A percentile compares a stretch with the other conserved stretches of the same genome.
Conservation (phyloP, 2,888 invertebrate genomes). For the Athalia cordata region DNA sequence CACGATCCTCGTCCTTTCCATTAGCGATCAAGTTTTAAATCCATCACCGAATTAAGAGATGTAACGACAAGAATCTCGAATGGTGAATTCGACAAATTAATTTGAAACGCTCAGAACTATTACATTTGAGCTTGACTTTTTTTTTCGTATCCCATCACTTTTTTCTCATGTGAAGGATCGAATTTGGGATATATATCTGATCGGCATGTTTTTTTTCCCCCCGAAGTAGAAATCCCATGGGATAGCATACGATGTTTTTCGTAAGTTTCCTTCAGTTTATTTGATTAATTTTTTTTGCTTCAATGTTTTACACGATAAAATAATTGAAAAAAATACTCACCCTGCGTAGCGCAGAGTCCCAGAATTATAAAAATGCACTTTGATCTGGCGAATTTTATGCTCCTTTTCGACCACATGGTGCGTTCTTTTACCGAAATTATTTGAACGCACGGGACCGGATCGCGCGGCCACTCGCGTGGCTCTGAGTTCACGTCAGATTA, state of each 20-base stretch:
- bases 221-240: no score
- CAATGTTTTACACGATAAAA: neutral
- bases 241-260: neutral
- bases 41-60: no score
- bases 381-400: constrained; percentile 48
- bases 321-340: constrained; percentile 19
- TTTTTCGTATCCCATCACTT: no score
- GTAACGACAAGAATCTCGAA: no score
- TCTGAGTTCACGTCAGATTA: constrained; percentile 62
- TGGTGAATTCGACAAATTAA: no score
- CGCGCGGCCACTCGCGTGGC: constrained; percentile 69
- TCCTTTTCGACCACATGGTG: constrained; percentile 58
- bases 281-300: neutral
- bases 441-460: constrained; percentile 53
- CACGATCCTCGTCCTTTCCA: no score
- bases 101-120: no score
- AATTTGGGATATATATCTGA: no score
- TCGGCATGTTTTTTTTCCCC: no score
- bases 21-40: no score
- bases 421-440: constrained; percentile 51
- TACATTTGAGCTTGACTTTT: no score
- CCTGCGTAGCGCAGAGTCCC: constrained; percentile 34
- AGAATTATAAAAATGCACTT: constrained; percentile 48
- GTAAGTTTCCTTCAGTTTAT: neutral
- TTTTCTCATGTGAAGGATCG: no score